phyloP scores from a whole-genome alignment of 2,888 invertebrate species.

The Asteroscopus sphinx region DNA sequence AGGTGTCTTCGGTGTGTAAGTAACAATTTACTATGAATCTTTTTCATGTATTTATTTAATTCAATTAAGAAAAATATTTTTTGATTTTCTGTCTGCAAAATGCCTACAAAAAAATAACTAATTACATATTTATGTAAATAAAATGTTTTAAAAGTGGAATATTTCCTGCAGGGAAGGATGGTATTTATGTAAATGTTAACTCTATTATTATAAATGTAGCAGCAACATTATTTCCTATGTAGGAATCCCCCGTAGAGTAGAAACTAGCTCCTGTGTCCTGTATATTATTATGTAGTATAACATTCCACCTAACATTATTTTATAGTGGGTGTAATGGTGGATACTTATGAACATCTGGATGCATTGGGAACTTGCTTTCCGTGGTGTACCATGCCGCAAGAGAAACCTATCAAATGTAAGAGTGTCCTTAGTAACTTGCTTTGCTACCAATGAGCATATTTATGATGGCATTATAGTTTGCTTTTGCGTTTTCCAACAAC shows the following conservation, averaged over 20 bases:
- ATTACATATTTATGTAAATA: not conserved
- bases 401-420: constrained; percentile 84
- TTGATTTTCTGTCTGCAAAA: too few relatives aligned
- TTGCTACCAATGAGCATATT: constrained; percentile 24
- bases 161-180: not conserved
- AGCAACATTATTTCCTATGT: not conserved
- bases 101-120: too few relatives aligned
- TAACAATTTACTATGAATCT: constrained; percentile 36
- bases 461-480: constrained; percentile 24
- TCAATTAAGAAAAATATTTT: too few relatives aligned
- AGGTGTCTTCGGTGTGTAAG: constrained; percentile 94
- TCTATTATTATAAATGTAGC: not conserved
- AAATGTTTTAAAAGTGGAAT: not conserved
- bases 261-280: constrained; percentile 1
- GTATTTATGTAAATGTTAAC: too few relatives aligned
- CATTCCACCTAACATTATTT: constrained; percentile 59
- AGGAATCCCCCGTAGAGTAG: constrained; percentile 18
- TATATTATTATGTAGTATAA: constrained; percentile 30
- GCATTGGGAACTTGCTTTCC: constrained; percentile 94
- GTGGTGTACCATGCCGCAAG: constrained; percentile 91
- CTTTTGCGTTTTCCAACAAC: constrained; percentile 7
- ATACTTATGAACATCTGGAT: constrained; percentile 94
- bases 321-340: constrained; percentile 91
- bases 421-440: constrained; percentile 24
- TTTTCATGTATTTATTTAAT: too few relatives aligned